phyloP scores from a whole-genome alignment of 2,113 vertebrate species.

The Melierax canorus region DNA sequence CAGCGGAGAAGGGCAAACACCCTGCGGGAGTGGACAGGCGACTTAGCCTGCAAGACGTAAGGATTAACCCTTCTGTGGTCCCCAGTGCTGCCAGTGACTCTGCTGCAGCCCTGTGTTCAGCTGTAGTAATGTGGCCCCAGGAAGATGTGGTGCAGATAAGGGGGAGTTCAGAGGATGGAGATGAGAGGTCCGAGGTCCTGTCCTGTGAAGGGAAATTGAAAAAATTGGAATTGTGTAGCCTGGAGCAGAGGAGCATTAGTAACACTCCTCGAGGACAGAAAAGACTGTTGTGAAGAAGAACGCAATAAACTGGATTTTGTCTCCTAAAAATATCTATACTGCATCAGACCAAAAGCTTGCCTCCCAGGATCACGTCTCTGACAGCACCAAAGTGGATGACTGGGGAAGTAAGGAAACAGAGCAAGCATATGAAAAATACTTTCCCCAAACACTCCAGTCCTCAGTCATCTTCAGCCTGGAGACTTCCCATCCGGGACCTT shows the following conservation, averaged over 20 bases:
- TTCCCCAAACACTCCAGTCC: neutral
- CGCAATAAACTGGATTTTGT: neutral
- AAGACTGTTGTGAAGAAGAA: neutral
- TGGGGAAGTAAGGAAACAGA: neutral
- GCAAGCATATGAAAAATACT: neutral
- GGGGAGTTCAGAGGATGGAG: neutral
- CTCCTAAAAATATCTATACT: neutral
- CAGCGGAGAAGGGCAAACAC: neutral
- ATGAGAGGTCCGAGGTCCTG: neutral
- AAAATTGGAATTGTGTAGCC: neutral
- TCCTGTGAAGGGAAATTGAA: neutral
- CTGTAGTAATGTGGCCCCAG: neutral
- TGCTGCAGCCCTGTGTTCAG: neutral
- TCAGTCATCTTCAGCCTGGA: neutral
- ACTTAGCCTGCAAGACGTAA: neutral
- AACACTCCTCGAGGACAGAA: neutral
- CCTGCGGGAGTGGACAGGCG: neutral
- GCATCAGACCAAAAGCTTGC: neutral
- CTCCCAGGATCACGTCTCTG: neutral
- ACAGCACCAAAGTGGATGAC: neutral
- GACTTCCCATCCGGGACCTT: fast-evolving
- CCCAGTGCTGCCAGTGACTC: neutral
- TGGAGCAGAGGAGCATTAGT: neutral
- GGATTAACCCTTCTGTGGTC: neutral
- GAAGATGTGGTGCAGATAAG: neutral